Base-by-base conservation (phyloP, 2,888 invertebrate species). In the Sarcophaga variegata region DNA sequence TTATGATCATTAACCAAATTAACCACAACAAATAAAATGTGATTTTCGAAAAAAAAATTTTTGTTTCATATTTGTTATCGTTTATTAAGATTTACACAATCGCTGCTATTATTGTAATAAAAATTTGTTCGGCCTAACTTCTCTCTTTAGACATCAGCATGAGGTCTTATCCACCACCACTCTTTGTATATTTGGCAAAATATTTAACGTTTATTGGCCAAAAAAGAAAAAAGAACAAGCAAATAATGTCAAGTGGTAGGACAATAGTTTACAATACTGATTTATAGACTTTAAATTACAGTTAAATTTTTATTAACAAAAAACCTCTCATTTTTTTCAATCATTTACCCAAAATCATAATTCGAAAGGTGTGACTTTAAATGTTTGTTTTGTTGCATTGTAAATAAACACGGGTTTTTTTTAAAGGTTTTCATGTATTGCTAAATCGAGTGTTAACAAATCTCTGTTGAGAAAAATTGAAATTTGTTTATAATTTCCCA, bases 151-250 rank as follows among this genome's bases (percentile, higher is more conserved):
- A 64, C 69, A 75, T 27, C 75, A 81, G 76, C 83, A 70, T 83
- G 70, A 60, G 75, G 75, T 27, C 75, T 81, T 54, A 4, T 2
- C 83, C 84, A 87, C 87, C 81, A 79, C 78, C 81, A 81, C 75
- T 78, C 62, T 81, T 6, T 37, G 20, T 67, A 4, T 47, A 67
- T 67, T 67, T 67, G n/a, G 45, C 45, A 45, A 67, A 67, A 37
- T 37, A 10, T 37, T 45, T 47, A 67, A 37, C 47, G 20, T 37
- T 67, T 67, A 37, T 67, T 67, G 37, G 67, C 67, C 8, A 67
- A 10, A 45, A 49, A 14, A 4, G 0, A 49, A 49, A 49, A 49
- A 37, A 10, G 10, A 37, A 10, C 37, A 37, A 37, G 37, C 37
- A 37, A 37, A 54, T 54, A 54, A 54, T 14, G 17, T 54, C 54